phyloP scores from a whole-genome alignment of 2,888 invertebrate genomes.

The Catotricha subobsoleta region DNA sequence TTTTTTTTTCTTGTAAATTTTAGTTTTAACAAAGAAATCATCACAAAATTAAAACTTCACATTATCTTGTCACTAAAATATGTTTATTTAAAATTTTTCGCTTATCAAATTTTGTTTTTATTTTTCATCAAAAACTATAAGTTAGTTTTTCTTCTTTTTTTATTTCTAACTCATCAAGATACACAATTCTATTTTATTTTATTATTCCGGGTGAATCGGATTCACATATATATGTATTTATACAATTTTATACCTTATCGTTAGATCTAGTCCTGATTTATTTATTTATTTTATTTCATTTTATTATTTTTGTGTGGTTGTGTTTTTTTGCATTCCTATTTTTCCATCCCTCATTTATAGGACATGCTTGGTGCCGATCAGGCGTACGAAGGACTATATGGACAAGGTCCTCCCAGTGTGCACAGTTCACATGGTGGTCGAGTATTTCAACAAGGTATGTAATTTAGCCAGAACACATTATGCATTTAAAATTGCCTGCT shows the following conservation, averaged over 20 bases:
- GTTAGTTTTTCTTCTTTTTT: too few species aligned
- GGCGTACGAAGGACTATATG: constrained; percentile 74
- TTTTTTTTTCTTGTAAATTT: too few species aligned
- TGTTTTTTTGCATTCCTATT: constrained; percentile 19
- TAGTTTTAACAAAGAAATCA: too few species aligned
- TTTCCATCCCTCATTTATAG: constrained; percentile 16
- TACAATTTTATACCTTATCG: too few species aligned
- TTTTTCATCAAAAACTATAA: background rate
- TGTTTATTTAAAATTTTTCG: background rate
- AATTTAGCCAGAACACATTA: constrained; percentile 7
- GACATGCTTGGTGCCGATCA: constrained; percentile 39
- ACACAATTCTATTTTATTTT: too few species aligned
- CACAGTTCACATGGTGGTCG: constrained; percentile 62
- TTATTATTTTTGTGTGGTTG: constrained; percentile 13
- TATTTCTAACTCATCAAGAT: too few species aligned
- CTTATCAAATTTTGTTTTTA: background rate
- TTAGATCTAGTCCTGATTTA: background rate
- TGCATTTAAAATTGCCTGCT: too few species aligned
- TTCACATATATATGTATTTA: too few species aligned
- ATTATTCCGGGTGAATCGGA: too few species aligned
- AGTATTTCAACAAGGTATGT: constrained; percentile 73
- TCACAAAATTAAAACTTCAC: too few species aligned
- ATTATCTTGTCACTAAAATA: too few species aligned
- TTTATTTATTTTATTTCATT: background rate
- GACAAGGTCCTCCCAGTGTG: constrained; percentile 76